phyloP scores from a whole-genome alignment of 2,888 invertebrate genomes.

The Lacanobia oleracea region DNA sequence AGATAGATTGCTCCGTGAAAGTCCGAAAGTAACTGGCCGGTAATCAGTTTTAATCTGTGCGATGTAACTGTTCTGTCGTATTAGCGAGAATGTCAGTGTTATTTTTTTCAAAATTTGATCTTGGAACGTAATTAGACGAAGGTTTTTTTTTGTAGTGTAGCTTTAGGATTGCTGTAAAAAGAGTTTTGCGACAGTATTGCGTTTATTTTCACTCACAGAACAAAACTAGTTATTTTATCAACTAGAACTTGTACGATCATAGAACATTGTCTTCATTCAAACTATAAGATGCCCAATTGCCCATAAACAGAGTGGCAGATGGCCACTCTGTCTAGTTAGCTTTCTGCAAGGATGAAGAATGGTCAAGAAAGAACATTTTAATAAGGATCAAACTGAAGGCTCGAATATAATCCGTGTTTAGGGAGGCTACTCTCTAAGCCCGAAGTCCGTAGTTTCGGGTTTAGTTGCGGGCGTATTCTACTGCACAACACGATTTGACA shows the following conservation, averaged over 20 bases:
- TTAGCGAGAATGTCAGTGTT: conserved; percentile 54
- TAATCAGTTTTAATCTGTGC: conserved; percentile 63
- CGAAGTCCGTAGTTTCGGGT: too few species aligned
- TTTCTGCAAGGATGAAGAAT: too few species aligned
- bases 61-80: conserved; percentile 57
- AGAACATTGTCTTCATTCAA: neutral
- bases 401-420: too few species aligned
- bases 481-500: too few species aligned
- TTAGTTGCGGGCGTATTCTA: too few species aligned
- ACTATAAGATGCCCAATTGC: neutral
- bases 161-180: neutral
- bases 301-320: too few species aligned
- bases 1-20: conserved; percentile 74
- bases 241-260: neutral
- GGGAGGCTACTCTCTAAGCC: too few species aligned
- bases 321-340: too few species aligned
- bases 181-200: neutral
- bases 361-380: too few species aligned
- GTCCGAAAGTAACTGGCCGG: conserved; percentile 62
- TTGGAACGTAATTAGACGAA: conserved; percentile 19
- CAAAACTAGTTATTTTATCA: neutral
- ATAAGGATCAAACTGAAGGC: too few species aligned
- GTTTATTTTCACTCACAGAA: neutral
- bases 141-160: conserved; percentile 4
- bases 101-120: conserved; percentile 17